These are phyloP conservation scores for Typhlomys cinereus DNA, from an alignment of 2,113 vertebrate species.

Conservation along the genomic window DNA sequence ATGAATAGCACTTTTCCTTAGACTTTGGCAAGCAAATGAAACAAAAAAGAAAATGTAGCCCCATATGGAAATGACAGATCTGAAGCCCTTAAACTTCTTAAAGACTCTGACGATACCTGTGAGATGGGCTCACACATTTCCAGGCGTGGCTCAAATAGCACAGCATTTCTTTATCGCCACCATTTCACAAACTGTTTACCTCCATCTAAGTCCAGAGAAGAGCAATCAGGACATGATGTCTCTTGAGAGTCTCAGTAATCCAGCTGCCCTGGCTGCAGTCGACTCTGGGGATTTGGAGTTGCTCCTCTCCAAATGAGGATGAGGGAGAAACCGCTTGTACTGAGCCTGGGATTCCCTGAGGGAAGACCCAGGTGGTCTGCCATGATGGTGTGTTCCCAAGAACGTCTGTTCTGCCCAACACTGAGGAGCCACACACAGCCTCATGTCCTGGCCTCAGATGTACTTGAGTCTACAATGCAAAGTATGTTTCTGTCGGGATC, in stretches of 20 bases:
- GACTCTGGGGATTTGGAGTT: constrained; percentile 53
- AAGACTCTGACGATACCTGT: background rate
- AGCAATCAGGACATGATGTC: constrained; percentile 73
- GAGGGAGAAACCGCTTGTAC: constrained; percentile 45
- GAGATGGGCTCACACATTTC: constrained; percentile 33
- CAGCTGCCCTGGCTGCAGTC: constrained; percentile 53
- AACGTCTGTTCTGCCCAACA: constrained; percentile 60
- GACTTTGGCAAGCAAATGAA: background rate
- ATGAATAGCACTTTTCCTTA: background rate
- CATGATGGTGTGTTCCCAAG: constrained; percentile 73
- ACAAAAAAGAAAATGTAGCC: background rate
- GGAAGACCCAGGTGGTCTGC: constrained; percentile 47
- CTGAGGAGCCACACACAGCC: background rate
- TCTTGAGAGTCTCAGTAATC: constrained; percentile 75
- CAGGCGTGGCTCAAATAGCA: constrained; percentile 15
- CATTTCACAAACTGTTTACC: constrained; percentile 46
- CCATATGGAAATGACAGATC: background rate
- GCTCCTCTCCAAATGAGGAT: background rate
- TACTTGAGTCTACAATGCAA: constrained; percentile 55
- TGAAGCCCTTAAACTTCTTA: background rate
- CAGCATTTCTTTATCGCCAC: background rate
- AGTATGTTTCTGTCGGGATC: background rate
- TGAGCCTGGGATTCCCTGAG: constrained; percentile 35
- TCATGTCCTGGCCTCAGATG: constrained; percentile 50
- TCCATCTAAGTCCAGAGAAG: constrained; percentile 67